Percentiles rank a stretch among this genome's conserved stretches.
These are phyloP conservation scores for Butorides virescens DNA, from an alignment of 2,113 vertebrate genomes.

Conservation along the genomic window DNA sequence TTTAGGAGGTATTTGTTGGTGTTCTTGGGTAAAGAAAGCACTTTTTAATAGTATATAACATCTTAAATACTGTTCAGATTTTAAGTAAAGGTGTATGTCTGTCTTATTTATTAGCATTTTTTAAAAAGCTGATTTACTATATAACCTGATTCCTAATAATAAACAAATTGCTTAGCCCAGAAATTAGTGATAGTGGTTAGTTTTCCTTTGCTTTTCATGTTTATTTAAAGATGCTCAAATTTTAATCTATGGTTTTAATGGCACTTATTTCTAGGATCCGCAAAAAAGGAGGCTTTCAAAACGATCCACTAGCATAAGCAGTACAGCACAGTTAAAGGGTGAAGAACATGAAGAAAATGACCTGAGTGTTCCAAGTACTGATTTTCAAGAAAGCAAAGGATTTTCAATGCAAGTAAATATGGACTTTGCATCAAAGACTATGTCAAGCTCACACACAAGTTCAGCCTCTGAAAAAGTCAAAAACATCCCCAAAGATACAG, in stretches of 20 bases:
- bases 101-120: neutral
- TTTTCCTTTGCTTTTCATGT: neutral
- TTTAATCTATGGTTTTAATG: neutral
- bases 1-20: neutral
- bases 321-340: neutral
- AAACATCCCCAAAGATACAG: neutral
- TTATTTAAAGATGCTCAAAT: neutral
- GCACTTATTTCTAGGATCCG: conserved; percentile 72
- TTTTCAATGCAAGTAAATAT: neutral
- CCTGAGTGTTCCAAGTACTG: neutral
- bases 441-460: neutral
- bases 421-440: neutral
- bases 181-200: neutral
- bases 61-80: neutral
- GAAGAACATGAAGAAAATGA: neutral
- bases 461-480: neutral
- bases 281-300: conserved; percentile 72
- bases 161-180: neutral
- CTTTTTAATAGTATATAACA: neutral
- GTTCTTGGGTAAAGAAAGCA: neutral
- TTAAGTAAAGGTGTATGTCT: neutral
- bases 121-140: fast-evolving
- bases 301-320: conserved; percentile 6
- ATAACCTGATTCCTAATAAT: neutral
- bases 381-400: neutral